Conservation (phyloP, 2,888 invertebrate genomes). For the Lamellibrachia satsuma region DNA sequence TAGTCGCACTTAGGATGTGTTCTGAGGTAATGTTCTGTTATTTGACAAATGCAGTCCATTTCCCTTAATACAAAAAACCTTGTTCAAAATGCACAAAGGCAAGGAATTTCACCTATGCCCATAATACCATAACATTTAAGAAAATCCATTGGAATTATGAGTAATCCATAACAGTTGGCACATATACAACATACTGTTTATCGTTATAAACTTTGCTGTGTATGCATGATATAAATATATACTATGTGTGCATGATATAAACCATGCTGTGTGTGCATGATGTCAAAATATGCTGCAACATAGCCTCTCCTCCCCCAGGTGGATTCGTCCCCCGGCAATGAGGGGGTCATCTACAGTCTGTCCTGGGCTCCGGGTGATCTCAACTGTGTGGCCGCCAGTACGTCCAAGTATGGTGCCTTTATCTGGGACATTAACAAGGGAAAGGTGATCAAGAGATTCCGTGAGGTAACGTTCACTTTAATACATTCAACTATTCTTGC, state of each 20-base stretch:
- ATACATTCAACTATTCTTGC: neutral
- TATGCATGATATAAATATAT: neutral
- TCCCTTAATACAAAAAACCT: too few species aligned
- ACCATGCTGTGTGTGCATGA: neutral
- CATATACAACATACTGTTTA: too few species aligned
- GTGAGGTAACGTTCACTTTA: conserved; percentile 50
- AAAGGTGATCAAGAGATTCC: conserved; percentile 58
- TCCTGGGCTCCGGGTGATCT: conserved; percentile 66
- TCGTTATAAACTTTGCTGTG: too few species aligned
- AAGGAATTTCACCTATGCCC: too few species aligned
- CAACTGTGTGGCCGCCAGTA: conserved; percentile 65
- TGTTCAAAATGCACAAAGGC: too few species aligned
- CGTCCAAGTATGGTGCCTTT: conserved; percentile 63
- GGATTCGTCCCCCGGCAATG: conserved; percentile 61
- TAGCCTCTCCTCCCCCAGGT: conserved; percentile 46
- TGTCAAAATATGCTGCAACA: neutral
- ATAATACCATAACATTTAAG: too few species aligned
- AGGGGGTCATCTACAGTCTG: conserved; percentile 65
- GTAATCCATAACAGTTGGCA: too few species aligned
- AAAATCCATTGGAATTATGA: too few species aligned
- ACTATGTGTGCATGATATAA: neutral
- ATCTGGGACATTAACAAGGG: conserved; percentile 64
- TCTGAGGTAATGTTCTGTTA: too few species aligned
- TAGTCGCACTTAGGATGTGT: too few species aligned
- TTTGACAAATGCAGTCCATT: too few species aligned